Evolutionary conservation across 2,797 vertebrate species (phyloP).

Genomic region (Gymnothorax reevesii): DNA sequence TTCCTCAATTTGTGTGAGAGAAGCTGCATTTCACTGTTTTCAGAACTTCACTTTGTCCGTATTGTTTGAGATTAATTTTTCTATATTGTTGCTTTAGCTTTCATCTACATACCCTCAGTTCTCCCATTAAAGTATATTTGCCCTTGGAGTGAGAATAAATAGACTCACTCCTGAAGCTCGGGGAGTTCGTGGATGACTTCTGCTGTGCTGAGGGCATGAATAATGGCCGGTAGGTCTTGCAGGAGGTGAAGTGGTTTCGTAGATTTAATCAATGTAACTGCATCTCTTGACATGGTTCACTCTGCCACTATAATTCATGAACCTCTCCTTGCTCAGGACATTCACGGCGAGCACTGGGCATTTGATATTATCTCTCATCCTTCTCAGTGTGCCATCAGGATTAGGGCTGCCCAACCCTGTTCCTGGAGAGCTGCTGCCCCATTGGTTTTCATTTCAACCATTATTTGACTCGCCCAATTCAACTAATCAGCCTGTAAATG

Average conservation of each 20-base stretch:
- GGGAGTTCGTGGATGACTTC: background rate
- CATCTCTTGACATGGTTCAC: background rate
- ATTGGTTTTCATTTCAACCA: too few relatives aligned
- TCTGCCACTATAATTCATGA: background rate
- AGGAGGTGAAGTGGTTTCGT: background rate
- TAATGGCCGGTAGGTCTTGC: background rate
- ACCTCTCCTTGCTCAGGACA: background rate
- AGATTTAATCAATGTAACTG: background rate
- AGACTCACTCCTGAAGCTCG: background rate
- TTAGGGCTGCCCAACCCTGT: too few relatives aligned
- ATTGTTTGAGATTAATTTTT: too few relatives aligned
- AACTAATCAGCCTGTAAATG: too few relatives aligned
- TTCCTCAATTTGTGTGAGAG: too few relatives aligned
- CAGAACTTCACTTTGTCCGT: too few relatives aligned
- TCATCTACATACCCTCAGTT: background rate
- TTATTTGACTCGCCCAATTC: too few relatives aligned
- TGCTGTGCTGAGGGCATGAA: background rate
- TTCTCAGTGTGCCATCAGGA: background rate
- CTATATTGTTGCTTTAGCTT: too few relatives aligned
- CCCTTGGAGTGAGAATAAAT: background rate
- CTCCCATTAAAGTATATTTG: background rate
- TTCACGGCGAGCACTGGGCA: background rate
- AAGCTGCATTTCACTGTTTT: too few relatives aligned
- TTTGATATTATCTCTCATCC: background rate
- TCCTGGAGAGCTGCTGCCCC: too few relatives aligned